Evolutionary conservation across 2,113 vertebrate species (phyloP).

Genomic region (Nibea albiflora): DNA sequence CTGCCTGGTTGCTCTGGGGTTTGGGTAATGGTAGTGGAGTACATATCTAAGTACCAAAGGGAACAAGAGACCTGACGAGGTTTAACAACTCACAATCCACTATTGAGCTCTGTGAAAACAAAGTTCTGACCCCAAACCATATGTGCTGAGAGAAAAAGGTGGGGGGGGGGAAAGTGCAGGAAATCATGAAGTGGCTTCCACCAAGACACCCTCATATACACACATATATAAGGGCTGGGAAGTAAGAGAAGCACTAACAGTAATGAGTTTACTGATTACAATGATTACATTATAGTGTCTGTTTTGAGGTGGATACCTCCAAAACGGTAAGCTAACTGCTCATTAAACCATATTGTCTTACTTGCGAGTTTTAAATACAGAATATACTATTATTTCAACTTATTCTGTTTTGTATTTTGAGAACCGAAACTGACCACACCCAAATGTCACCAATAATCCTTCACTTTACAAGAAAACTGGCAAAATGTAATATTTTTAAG

Average conservation of each 20-base stretch:
- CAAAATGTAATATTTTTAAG: background rate
- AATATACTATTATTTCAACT: no score
- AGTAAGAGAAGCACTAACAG: background rate
- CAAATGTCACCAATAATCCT: background rate
- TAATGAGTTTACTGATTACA: background rate
- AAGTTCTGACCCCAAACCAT: constrained; percentile 38
- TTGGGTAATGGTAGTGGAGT: constrained; percentile 58
- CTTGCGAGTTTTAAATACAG: no score
- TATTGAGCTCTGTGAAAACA: constrained; percentile 46
- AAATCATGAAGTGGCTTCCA: constrained; percentile 13
- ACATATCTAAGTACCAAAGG: constrained; percentile 55
- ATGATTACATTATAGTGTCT: background rate
- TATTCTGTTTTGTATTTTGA: background rate
- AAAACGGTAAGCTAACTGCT: no score
- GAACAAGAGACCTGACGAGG: constrained; percentile 48
- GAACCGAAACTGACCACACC: background rate
- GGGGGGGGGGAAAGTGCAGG: background rate
- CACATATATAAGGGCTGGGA: background rate
- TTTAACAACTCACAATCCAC: constrained; percentile 55
- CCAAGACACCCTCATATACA: background rate
- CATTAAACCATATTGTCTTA: no score
- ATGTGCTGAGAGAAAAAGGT: constrained; percentile 7
- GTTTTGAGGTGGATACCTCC: no score
- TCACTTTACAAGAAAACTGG: background rate
- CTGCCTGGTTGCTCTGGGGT: constrained; percentile 53